phyloP scores from a whole-genome alignment of 92 coral and sea anemone species.

The Phymanthus crucifer region DNA sequence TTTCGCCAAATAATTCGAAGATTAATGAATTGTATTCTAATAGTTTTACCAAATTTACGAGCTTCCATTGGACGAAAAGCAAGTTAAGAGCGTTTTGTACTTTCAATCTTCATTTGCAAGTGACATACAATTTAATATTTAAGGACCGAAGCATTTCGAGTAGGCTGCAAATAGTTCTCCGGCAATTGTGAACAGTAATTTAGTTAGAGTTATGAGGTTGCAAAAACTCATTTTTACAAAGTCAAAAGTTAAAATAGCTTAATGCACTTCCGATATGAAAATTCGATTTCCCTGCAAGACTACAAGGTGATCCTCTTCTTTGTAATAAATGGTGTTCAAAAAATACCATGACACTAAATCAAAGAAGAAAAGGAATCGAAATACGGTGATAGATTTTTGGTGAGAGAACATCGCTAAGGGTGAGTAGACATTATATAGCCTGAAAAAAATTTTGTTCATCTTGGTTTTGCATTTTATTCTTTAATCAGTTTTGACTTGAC shows the following conservation, averaged over 20 bases:
- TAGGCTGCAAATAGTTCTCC: constrained; percentile 3
- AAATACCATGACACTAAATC: not conserved
- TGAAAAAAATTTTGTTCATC: not conserved
- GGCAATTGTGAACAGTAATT: not conserved
- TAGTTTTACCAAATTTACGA: constrained; percentile 14
- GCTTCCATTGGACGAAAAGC: constrained; percentile 6
- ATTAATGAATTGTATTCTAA: constrained; percentile 16
- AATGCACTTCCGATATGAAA: no score
- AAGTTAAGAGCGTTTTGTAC: constrained; percentile 14
- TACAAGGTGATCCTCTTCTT: not conserved
- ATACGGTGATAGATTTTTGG: not conserved
- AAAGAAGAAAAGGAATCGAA: not conserved
- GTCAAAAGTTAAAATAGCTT: no score
- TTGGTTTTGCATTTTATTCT: not conserved
- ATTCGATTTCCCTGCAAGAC: no score
- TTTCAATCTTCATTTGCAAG: constrained; percentile 10
- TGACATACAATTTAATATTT: not conserved
- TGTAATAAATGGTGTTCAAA: not conserved
- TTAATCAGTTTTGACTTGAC: not conserved
- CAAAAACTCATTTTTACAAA: not conserved
- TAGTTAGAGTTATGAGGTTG: not conserved
- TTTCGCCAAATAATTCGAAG: constrained; percentile 4
- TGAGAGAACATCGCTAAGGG: no score
- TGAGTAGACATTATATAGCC: not conserved
- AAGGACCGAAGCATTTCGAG: not conserved